These are phyloP conservation scores for Nothoprocta perdicaria DNA, from an alignment of 2,113 vertebrate species.

Conservation along the genomic window DNA sequence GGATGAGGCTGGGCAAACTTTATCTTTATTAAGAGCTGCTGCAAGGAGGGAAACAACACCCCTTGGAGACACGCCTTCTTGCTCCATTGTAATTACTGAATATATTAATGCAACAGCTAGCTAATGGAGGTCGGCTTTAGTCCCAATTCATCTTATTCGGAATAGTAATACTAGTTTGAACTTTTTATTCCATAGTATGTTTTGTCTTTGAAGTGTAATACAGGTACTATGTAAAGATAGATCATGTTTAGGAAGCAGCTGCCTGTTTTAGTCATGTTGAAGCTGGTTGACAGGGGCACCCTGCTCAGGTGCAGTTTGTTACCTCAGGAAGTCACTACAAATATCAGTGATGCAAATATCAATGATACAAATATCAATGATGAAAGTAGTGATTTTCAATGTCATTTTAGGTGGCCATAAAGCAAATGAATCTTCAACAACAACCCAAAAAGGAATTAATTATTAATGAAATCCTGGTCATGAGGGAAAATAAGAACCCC, in stretches of 20 bases:
- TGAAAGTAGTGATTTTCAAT: constrained; percentile 1
- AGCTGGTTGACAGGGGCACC: background rate
- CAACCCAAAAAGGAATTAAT: constrained; percentile 99
- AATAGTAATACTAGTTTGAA: background rate
- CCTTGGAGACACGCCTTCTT: background rate
- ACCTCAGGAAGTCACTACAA: background rate
- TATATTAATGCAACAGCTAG: background rate
- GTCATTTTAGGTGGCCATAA: constrained; percentile 93
- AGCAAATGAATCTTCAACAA: constrained; percentile 99
- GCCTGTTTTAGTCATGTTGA: background rate
- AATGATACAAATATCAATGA: too few species aligned
- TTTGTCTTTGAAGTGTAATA: background rate
- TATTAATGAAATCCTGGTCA: constrained; percentile 99
- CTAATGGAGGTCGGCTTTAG: background rate
- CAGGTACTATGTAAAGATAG: background rate
- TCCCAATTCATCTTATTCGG: background rate
- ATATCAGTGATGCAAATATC: background rate
- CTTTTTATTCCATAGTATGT: background rate
- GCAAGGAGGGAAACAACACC: background rate
- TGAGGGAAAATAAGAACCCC: constrained; percentile 99
- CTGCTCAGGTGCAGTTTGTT: background rate
- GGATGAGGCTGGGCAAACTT: accelerated
- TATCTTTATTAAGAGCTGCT: background rate
- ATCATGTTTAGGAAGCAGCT: background rate
- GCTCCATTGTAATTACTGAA: background rate